Evolutionary conservation across 2,113 vertebrate species (phyloP).

Genomic region (Vanacampus margaritifer): DNA sequence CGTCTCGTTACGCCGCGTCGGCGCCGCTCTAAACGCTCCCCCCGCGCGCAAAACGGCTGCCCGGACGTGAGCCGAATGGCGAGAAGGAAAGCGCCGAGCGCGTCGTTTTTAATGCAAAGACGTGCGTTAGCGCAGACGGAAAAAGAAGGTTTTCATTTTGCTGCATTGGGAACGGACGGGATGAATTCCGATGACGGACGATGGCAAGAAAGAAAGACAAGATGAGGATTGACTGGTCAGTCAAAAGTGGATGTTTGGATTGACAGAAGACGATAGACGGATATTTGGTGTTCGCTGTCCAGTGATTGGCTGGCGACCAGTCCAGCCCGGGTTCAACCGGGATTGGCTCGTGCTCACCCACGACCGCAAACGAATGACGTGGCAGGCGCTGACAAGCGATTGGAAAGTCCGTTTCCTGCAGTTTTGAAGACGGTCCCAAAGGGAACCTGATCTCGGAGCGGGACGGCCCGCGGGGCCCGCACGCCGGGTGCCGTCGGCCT

Average conservation of each 20-base stretch:
- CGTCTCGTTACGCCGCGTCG: not conserved
- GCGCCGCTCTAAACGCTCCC: not conserved
- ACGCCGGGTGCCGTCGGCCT: not conserved
- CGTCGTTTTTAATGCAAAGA: not conserved
- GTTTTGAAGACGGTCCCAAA: not conserved
- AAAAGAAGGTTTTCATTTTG: not conserved
- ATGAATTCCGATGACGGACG: not conserved
- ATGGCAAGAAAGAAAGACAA: too few relatives aligned
- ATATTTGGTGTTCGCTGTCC: too few relatives aligned
- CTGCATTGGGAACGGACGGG: not conserved
- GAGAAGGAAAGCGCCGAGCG: not conserved
- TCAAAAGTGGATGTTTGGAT: not conserved
- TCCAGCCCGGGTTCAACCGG: too few relatives aligned
- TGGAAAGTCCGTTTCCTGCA: not conserved
- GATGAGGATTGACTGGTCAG: not conserved
- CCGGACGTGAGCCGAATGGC: slow-evolving; percentile 2
- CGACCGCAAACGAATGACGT: too few relatives aligned
- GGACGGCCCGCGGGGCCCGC: not conserved
- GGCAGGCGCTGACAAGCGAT: not conserved
- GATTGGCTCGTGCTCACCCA: too few relatives aligned
- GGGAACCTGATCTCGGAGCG: not conserved
- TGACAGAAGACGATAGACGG: not conserved
- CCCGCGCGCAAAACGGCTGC: not conserved
- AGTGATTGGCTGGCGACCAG: too few relatives aligned
- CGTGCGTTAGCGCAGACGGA: not conserved